phyloP scores from a whole-genome alignment of 2,113 vertebrate species.

The Pionites leucogaster region DNA sequence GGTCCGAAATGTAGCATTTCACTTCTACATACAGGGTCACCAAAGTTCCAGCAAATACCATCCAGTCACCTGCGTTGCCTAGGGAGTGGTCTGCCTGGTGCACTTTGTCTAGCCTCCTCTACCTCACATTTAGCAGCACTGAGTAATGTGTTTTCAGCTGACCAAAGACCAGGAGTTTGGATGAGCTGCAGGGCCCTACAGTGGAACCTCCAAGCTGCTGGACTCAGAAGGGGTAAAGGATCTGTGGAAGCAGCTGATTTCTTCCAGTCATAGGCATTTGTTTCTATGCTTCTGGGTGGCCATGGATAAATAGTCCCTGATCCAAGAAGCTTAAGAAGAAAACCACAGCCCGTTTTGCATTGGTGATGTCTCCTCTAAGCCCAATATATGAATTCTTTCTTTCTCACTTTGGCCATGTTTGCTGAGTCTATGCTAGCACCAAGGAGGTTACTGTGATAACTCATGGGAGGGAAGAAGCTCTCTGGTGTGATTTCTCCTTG shows the following conservation, averaged over 20 bases:
- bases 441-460: background rate
- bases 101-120: background rate
- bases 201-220: background rate
- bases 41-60: background rate
- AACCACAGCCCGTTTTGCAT: background rate
- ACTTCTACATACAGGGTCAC: background rate
- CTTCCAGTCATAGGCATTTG: background rate
- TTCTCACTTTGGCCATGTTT: background rate
- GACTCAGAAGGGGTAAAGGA: background rate
- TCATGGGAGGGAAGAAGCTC: background rate
- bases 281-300: background rate
- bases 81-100: background rate
- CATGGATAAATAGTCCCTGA: fast-evolving
- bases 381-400: background rate
- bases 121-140: background rate
- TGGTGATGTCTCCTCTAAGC: background rate
- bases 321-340: background rate
- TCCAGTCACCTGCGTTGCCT: background rate
- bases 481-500: background rate
- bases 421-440: background rate
- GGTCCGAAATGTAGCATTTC: background rate
- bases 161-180: background rate
- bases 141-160: background rate
- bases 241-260: background rate
- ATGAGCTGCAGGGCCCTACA: background rate